A percentile compares a stretch with the other conserved stretches of the same genome.
These are phyloP conservation scores for Corythaeola cristata DNA, from an alignment of 2,113 vertebrate genomes.

Conservation along the genomic window DNA sequence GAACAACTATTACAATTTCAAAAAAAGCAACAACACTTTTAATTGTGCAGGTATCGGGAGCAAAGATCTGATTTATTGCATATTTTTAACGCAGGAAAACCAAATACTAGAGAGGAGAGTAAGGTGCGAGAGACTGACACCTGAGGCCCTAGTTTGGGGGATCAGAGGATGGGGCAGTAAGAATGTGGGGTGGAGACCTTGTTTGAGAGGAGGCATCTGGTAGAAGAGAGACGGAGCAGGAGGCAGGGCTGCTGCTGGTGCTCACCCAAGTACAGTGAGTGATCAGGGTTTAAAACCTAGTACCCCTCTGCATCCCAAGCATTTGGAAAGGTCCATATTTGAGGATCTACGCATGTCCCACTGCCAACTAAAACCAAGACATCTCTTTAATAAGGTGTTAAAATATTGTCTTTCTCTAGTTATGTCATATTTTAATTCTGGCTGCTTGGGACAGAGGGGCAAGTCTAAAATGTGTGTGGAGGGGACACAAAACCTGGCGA, in stretches of 20 bases:
- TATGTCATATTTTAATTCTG: background rate
- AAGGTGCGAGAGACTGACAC: background rate
- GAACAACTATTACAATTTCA: background rate
- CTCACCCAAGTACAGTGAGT: background rate
- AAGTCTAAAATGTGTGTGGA: background rate
- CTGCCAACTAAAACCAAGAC: background rate
- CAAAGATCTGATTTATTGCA: background rate
- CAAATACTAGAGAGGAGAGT: background rate
- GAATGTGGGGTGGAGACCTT: background rate
- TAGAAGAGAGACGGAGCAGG: background rate
- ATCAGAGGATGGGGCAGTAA: background rate
- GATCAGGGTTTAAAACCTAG: background rate
- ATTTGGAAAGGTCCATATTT: background rate
- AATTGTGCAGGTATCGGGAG: background rate
- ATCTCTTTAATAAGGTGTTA: background rate
- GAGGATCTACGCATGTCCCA: background rate
- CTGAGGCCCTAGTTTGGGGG: fast-evolving
- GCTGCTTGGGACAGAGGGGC: background rate
- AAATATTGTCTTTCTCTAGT: background rate
- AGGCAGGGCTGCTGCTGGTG: background rate
- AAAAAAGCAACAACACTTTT: background rate
- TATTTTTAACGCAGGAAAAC: background rate
- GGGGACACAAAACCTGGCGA: background rate
- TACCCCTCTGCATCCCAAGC: background rate
- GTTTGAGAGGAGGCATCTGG: background rate